Conservation (phyloP, 2,888 invertebrate species). For the Leptogaster cylindrica region DNA sequence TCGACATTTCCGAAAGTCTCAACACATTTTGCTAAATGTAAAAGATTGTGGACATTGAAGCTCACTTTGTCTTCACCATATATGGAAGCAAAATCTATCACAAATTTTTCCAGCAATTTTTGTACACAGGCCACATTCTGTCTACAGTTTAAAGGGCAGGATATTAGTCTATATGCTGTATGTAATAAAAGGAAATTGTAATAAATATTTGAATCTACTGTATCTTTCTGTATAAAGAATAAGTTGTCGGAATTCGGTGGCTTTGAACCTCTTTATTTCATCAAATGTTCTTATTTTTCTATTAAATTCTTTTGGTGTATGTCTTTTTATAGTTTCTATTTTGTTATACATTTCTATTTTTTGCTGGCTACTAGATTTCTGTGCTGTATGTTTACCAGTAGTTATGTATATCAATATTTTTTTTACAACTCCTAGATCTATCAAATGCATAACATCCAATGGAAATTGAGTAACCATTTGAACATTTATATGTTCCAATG, state of each 20-base stretch:
- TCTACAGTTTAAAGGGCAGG: neutral
- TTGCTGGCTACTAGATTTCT: neutral
- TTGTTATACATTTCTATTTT: neutral
- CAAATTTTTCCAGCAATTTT: neutral
- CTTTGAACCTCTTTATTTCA: neutral
- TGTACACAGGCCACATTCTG: neutral
- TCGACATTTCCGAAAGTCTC: neutral
- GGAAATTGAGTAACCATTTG: slow-evolving; percentile 11
- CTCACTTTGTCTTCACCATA: neutral
- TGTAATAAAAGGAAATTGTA: neutral
- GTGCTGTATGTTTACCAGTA: neutral
- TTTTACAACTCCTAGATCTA: slow-evolving; percentile 26
- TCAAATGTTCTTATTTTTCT: neutral
- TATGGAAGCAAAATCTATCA: neutral
- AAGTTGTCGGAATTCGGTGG: neutral
- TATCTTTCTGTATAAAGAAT: neutral
- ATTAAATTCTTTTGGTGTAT: neutral
- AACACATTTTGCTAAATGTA: neutral
- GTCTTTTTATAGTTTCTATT: neutral
- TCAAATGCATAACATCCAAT: slow-evolving; percentile 42
- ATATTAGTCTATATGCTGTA: neutral
- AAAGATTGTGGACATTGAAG: neutral
- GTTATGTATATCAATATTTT: neutral
- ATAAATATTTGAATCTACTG: neutral
- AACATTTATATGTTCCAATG: neutral